Evolutionary conservation across 2,797 vertebrate genomes (phyloP).

Genomic region (Mus minutoides): DNA sequence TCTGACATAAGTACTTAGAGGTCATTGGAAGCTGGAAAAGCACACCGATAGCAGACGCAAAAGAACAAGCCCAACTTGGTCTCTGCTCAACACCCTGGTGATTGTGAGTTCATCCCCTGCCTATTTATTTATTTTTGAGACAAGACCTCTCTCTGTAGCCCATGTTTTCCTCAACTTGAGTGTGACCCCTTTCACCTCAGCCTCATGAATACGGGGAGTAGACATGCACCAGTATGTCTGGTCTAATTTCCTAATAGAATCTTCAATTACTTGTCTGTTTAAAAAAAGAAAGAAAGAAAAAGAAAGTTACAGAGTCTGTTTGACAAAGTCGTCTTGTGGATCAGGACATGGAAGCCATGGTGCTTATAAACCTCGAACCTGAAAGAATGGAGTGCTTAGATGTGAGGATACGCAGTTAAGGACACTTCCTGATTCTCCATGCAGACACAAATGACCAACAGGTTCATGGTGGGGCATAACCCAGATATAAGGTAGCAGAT

Average conservation of each 20-base stretch:
- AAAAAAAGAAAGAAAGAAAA: conserved; percentile 35
- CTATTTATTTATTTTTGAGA: background rate
- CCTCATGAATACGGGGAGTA: background rate
- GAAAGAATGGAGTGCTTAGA: background rate
- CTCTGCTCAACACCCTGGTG: background rate
- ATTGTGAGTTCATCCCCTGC: background rate
- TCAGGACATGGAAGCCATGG: background rate
- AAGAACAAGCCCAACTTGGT: background rate
- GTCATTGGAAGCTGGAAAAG: background rate
- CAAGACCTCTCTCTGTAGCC: background rate
- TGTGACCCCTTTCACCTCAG: background rate
- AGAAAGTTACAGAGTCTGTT: conserved; percentile 24
- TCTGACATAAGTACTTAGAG: background rate
- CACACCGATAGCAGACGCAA: background rate
- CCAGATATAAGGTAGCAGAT: background rate
- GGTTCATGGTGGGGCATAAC: background rate
- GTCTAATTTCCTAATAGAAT: background rate
- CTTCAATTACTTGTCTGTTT: background rate
- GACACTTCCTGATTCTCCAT: conserved; percentile 29
- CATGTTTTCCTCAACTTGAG: background rate
- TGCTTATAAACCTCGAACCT: background rate
- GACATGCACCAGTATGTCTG: too few relatives aligned
- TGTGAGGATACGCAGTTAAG: background rate
- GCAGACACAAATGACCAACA: conserved; percentile 18
- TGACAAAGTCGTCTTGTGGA: background rate